Evolutionary conservation across 2,113 vertebrate genomes (phyloP), one percentile per base, ranked within the genome.

Genomic region (Catharus fuscescens): DNA sequence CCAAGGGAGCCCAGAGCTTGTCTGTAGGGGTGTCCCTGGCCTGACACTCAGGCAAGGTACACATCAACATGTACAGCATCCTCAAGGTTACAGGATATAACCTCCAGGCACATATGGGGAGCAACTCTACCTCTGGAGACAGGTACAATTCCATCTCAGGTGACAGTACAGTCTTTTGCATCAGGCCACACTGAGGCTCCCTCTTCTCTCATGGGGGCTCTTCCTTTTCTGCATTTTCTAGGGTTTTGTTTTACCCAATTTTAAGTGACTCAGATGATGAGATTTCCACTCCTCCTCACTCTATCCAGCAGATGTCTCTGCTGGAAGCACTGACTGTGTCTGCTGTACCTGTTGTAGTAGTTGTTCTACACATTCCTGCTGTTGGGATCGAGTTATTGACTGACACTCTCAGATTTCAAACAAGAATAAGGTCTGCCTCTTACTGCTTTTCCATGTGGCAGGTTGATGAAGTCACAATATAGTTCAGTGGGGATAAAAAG

Each of bases 391-490:
- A 78, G 44, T 34, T 71, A 62, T 29, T 86, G 83, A 86, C 57
- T 26, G 61, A 71, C 28, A 60, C 28, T 73, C 38, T 70, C 42
- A 62, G 80, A 65, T 56, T 80, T 56, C 44, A 64, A 65, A 56
- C 28, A 54, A 80, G 57, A 67, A 18, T 13, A 42, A 45, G 5
- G 5, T 70, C 76, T 80, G 2, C n/a, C 32, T 74, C 54, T 81
- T 45, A 48, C 38, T 82, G n/a, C 40, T 61, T 40, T 42, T 54
- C 34, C 18, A 16, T 0, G 0, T 36, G 48, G 31, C 1, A 0
- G 18, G 17, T 40, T 0, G 1, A 32, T 60, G n/a, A 61, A 54
- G 20, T 54, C 70, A 53, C 38, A 82, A 8, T 20, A 34, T 12
- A 31, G 25, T 34, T 54, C 54, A 61, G 18, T 20, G 5, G 14